phyloP scores from a whole-genome alignment of 2,113 vertebrate species.

The Andinoacara biseriatus region DNA sequence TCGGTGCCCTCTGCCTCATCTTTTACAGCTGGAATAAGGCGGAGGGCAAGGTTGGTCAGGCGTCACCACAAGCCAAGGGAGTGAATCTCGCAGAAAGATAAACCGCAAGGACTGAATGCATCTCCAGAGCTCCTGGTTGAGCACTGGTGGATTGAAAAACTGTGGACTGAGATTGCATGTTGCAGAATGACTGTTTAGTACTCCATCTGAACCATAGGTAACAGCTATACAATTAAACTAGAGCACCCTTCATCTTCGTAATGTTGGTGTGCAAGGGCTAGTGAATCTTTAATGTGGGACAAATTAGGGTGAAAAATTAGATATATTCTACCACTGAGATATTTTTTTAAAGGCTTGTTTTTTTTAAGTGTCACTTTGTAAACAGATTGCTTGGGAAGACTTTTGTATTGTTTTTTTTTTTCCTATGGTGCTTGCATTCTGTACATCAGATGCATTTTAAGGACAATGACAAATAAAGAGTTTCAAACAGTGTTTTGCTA shows the following conservation, averaged over 20 bases:
- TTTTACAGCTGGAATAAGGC: constrained; percentile 62
- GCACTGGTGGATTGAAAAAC: constrained; percentile 29
- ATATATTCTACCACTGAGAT: constrained; percentile 36
- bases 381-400: constrained; percentile 32
- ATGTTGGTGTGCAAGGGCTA: constrained; percentile 34
- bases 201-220: constrained; percentile 32
- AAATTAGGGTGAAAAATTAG: constrained; percentile 38
- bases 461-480: constrained; percentile 35
- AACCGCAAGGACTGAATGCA: constrained; percentile 42
- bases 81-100: constrained; percentile 37
- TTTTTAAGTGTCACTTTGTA: constrained; percentile 21
- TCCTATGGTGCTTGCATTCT: constrained; percentile 66
- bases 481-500: constrained; percentile 57
- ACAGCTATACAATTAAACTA: constrained; percentile 26
- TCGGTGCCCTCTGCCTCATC: background rate
- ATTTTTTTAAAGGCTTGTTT: constrained; percentile 13
- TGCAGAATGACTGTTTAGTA: constrained; percentile 34
- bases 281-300: constrained; percentile 20
- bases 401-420: constrained; percentile 36
- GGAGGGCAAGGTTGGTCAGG: constrained; percentile 55
- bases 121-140: constrained; percentile 54
- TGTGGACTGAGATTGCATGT: constrained; percentile 32
- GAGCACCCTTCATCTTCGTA: constrained; percentile 41
- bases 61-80: constrained; percentile 64
- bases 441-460: constrained; percentile 66